Base-by-base conservation (phyloP, 2,888 invertebrate genomes). In the Oegoconia quadripuncta region DNA sequence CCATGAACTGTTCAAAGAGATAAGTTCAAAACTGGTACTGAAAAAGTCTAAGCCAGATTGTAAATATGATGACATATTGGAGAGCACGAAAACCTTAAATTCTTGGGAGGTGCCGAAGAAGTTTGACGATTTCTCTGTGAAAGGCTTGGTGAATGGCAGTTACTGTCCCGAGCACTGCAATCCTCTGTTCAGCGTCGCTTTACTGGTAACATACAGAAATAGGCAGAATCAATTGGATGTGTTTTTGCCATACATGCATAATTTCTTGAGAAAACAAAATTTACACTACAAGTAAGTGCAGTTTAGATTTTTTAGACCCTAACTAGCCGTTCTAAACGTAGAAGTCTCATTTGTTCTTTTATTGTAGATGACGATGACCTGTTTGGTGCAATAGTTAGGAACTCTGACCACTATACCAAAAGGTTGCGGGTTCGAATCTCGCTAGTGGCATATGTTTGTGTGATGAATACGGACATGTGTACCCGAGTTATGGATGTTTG, bases 221-320 rank as follows among this genome's bases (percentile, higher is more conserved):
- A 88, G 97, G 29, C 89, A 92, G 50, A 78, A 89, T 3, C 97
- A 97, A 58, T 76, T 97, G 11, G 88, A 91, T 33, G 82, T 91
- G 42, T 96, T 97, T 68, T 80, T 97, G 43, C 92, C 92, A 37
- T 95, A 96, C 59, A 95, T 97, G 81, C 97, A 97, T 73, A 91
- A 92, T 32, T 96, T 94, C 73, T 82, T 97, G 42, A 93, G 94
- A 52, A 88, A 90, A 41, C 97, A 97, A 70, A 90, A 92, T 52
- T 89, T 97, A 22, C 93, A 95, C 67, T 97, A 97, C 73, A 80
- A 75, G 88, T 86, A 48, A 74, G 77, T 96, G 28, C 7, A 8
- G n/a, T n/a, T n/a, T 18, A 15, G 13, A n/a, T 14, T 3, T 29
- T 15, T n/a, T 28, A 30, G 3, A 14, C 7, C 8, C 28, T n/a